These are phyloP conservation scores for Heteromormyrus szaboi DNA, from an alignment of 2,797 vertebrate genomes.

Conservation along the genomic window DNA sequence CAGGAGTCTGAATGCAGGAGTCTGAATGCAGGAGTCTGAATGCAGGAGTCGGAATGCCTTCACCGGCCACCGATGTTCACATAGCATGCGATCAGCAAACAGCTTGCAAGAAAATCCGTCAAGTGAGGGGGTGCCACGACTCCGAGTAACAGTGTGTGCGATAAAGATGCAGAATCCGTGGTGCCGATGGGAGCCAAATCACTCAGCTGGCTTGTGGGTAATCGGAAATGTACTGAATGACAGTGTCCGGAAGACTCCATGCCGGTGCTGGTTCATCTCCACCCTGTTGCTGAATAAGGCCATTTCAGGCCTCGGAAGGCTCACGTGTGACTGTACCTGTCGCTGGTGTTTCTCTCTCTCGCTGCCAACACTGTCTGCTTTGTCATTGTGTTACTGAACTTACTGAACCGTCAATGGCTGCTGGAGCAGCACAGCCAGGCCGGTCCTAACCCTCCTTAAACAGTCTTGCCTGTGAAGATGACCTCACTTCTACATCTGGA, in stretches of 20 bases:
- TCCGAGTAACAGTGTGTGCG: neutral
- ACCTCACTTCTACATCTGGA: neutral
- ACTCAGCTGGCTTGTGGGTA: constrained; percentile 45
- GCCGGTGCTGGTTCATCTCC: neutral
- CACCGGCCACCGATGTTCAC: neutral
- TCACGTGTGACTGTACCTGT: neutral
- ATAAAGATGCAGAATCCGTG: constrained; percentile 4
- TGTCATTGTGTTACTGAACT: neutral
- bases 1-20: too few relatives aligned
- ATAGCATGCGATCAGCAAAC: neutral
- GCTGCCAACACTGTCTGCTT: neutral
- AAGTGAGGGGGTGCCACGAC: neutral
- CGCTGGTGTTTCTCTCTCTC: neutral
- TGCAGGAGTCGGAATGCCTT: neutral
- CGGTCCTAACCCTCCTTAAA: neutral
- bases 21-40: neutral
- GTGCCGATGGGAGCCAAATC: constrained; percentile 41
- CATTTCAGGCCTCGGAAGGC: neutral
- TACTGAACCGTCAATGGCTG: neutral
- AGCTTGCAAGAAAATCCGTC: neutral
- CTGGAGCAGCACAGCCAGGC: neutral
- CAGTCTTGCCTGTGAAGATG: neutral
- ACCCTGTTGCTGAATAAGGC: neutral
- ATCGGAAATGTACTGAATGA: constrained; percentile 53
- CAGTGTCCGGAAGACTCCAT: neutral